phyloP scores from a whole-genome alignment of 2,888 invertebrate species.

The Sinodicranocentrus sp. region DNA sequence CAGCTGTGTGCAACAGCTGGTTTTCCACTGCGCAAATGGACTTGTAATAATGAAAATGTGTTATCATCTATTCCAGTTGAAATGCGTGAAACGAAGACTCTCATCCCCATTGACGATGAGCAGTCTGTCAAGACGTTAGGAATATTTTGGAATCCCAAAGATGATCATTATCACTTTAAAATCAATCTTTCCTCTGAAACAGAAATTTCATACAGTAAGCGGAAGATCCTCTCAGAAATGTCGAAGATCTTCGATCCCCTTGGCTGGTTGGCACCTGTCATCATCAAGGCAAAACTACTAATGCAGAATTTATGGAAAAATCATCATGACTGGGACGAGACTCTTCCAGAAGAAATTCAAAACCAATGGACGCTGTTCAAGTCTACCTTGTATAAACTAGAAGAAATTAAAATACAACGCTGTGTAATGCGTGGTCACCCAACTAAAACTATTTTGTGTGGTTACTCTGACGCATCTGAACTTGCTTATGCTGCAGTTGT shows the following conservation, averaged over 20 bases:
- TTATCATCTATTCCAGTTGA: conserved; percentile 10
- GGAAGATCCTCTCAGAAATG: conserved; percentile 27
- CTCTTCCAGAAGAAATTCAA: not conserved
- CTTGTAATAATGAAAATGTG: conserved; percentile 64
- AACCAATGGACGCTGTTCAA: not conserved
- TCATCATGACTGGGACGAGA: conserved; percentile 46
- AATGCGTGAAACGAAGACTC: not conserved
- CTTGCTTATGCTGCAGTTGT: not conserved
- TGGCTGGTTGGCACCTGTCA: conserved; percentile 45
- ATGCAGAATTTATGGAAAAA: conserved; percentile 37
- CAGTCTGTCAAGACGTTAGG: conserved; percentile 48
- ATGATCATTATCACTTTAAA: conserved; percentile 35
- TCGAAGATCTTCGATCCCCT: conserved; percentile 49
- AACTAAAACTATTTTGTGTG: not conserved
- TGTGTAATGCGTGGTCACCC: no score
- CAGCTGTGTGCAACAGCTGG: conserved; percentile 58
- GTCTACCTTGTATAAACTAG: not conserved
- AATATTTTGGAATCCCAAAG: conserved; percentile 37
- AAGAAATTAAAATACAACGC: not conserved
- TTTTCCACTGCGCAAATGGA: conserved; percentile 76
- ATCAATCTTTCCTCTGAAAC: conserved; percentile 31
- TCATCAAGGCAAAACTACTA: conserved; percentile 39
- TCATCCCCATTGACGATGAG: not conserved
- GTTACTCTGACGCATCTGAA: conserved; percentile 24
- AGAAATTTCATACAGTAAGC: conserved; percentile 5